These are phyloP conservation scores for Stegophylla sp. DNA, from an alignment of 2,888 invertebrate genomes.

Conservation along the genomic window DNA sequence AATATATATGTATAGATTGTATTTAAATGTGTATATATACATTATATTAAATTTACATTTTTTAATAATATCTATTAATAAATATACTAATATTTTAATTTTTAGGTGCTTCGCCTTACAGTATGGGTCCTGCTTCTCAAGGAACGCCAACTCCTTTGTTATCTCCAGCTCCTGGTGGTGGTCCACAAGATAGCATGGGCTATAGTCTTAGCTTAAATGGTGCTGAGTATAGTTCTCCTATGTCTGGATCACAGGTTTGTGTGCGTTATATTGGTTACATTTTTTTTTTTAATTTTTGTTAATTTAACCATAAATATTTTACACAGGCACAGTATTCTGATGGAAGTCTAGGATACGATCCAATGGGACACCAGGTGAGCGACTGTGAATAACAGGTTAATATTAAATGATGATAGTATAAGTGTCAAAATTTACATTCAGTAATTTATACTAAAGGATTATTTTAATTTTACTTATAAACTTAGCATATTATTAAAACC, in stretches of 20 bases:
- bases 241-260: slow-evolving; percentile 64
- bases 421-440: background rate
- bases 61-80: background rate
- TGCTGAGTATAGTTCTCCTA: slow-evolving; percentile 77
- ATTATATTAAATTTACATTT: too few species aligned
- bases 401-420: slow-evolving; percentile 24
- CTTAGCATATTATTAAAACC: too few species aligned
- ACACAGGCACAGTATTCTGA: slow-evolving; percentile 79
- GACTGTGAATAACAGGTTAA: slow-evolving; percentile 56
- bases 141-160: slow-evolving; percentile 94
- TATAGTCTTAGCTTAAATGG: slow-evolving; percentile 92
- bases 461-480: background rate
- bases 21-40: too few species aligned
- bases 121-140: slow-evolving; percentile 82
- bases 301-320: background rate
- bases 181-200: slow-evolving; percentile 85
- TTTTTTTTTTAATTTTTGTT: background rate
- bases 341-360: slow-evolving; percentile 89
- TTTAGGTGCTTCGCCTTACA: slow-evolving; percentile 82
- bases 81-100: slow-evolving; percentile 10
- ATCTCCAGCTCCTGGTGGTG: slow-evolving; percentile 84
- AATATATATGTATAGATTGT: too few species aligned
- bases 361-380: slow-evolving; percentile 81
- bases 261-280: slow-evolving; percentile 35
- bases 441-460: background rate